Base-by-base conservation (phyloP, 2,113 vertebrate genomes). In the Cyrtonyx montezumae region DNA sequence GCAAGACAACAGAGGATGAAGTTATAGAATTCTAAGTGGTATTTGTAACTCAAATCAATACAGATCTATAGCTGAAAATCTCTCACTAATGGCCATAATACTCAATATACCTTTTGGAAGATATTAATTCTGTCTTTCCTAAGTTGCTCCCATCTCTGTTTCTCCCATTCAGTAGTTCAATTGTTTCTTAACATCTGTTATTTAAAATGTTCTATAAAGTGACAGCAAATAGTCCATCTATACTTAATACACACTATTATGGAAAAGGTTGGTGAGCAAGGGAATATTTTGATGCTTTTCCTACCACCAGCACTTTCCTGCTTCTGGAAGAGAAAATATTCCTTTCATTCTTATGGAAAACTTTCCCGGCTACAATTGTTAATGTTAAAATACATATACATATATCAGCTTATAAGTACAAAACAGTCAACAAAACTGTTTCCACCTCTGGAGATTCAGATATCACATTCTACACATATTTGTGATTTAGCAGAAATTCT, bases 161-260 rank as follows among this genome's bases (percentile, higher is more conserved):
- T 90, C 66, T 79, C 36, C 23, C 65, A 73, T 75, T 45, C 45
- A 62, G 43, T 28, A 90, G 45, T 65, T 84, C 90, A 93, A 48
- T 17, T 5, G 45, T 69, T 92, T 94, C 70, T 70, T 87, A 93
- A 87, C 66, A 88, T 87, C 40, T 62, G 22, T 65, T 88, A 66
- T 84, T 87, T 67, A 62, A 28, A 93, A 40, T 9, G 6, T 53
- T 87, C 66, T 84, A 56, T 17, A 46, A 87, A 88, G 62, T 66
- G 78, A 87, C 70, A 84, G 75, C 53, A 70, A 26, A 32, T 79
- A 84, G 26, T 92, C 58, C 46, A 77, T 73, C 80, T 73, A 87
- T 88, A 90, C 53, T 63, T 71, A 84, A 58, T 63, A 46, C 36
- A 79, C 36, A 16, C 70, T 91, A 61, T 90, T 85, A 84, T 13